Base-by-base conservation (phyloP, 2,797 vertebrate genomes). In the Eremophila alpestris region DNA sequence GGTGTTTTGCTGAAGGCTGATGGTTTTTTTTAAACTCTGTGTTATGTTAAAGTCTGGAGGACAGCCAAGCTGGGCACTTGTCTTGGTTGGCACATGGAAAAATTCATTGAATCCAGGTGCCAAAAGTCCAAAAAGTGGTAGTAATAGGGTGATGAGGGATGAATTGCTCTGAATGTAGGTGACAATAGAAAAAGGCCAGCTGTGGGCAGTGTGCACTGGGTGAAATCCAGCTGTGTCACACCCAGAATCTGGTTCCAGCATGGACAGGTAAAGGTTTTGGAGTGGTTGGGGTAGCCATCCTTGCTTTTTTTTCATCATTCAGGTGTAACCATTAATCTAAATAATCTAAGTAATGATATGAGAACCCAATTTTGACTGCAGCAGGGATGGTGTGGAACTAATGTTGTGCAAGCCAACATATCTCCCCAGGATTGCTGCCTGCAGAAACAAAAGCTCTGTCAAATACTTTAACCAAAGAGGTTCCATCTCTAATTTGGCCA, bases 401-500 rank as follows among this genome's bases (percentile, higher is more conserved):
- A 29, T 0, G 2, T 30, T 48, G 24, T 1, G 2, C 38, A 45
- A 60, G 16, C 6, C 52, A 16, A 4, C 0, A 1, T 13, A 15
- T 51, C n/a, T 16, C 5, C 8, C 17, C 22, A 2, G 9, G 32
- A 17, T 14, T 58, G 32, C 20, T 91, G 32, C 60, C 51, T 60
- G 29, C 48, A 74, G 40, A 58, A 74, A 48, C 1, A 7, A 26
- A 70, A 51, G 13, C 43, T 70, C 49, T 69, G 23, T 40, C 21
- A 18, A 46, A 46, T 6, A 10, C 34, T 48, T 79, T 64, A 45
- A 52, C 38, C n/a, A 41, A 46, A 32, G 36, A 38, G 3, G 3
- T 60, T 64, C n/a, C 23, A 13, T 10, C 34, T 49, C 34, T 32
- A 10, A 67, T 49, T 60, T 45, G 76, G 11, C 23, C 55, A 54